These are phyloP conservation scores for Trichogramma dendrolimi DNA, from an alignment of 2,888 invertebrate species.

Conservation along the genomic window DNA sequence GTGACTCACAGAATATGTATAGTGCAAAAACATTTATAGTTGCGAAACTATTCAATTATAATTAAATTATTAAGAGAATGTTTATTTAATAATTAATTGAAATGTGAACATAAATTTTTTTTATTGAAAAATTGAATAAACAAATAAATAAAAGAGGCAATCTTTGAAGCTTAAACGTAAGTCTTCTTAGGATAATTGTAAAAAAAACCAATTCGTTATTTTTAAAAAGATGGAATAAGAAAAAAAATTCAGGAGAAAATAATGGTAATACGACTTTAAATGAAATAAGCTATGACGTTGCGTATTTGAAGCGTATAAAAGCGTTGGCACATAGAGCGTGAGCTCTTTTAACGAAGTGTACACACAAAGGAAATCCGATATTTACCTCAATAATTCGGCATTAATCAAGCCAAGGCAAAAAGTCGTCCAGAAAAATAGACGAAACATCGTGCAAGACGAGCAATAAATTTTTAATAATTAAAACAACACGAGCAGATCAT, in stretches of 20 bases:
- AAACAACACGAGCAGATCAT: no score
- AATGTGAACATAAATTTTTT: no score
- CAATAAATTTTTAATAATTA: neutral
- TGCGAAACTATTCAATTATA: neutral
- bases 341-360: neutral
- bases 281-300: slow-evolving; percentile 6
- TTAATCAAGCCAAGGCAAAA: slow-evolving; percentile 29
- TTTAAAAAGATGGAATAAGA: neutral
- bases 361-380: slow-evolving; percentile 1
- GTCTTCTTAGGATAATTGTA: neutral
- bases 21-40: no score
- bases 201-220: neutral
- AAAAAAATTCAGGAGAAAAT: neutral
- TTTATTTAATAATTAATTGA: no score
- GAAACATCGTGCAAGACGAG: slow-evolving; percentile 30
- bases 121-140: no score
- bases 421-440: slow-evolving; percentile 30
- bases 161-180: neutral
- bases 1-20: no score
- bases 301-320: slow-evolving; percentile 4
- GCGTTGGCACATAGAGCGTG: neutral
- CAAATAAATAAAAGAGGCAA: neutral
- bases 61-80: neutral
- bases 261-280: neutral
- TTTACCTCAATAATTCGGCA: slow-evolving; percentile 35